These are phyloP conservation scores for Lasioglossum villosulum DNA, from an alignment of 2,888 invertebrate species.

Conservation along the genomic window DNA sequence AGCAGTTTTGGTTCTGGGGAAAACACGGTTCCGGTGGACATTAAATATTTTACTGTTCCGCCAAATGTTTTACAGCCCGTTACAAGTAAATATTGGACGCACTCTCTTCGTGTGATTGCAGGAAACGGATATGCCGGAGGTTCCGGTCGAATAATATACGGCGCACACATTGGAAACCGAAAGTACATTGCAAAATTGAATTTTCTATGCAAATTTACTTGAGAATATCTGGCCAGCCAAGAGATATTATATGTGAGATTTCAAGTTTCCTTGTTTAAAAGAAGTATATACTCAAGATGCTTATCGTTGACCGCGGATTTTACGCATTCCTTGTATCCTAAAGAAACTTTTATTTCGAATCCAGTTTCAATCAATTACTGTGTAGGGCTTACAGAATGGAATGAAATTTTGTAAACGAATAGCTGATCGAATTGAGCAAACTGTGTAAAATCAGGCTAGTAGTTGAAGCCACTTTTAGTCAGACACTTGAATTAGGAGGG, in stretches of 20 bases:
- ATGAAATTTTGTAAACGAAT: too few relatives aligned
- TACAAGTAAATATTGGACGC: constrained; percentile 29
- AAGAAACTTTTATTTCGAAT: too few relatives aligned
- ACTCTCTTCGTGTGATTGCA: constrained; percentile 3
- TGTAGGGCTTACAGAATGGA: too few relatives aligned
- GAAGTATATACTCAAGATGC: neutral
- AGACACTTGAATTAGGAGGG: too few relatives aligned
- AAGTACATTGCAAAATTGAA: neutral
- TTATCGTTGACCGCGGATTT: neutral
- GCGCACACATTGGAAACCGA: neutral
- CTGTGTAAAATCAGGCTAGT: neutral
- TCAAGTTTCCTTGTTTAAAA: neutral
- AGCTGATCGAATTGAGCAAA: too few relatives aligned
- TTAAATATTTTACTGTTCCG: constrained; percentile 33
- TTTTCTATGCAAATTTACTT: neutral
- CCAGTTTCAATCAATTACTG: too few relatives aligned
- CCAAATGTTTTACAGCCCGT: constrained; percentile 1
- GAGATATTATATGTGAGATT: neutral
- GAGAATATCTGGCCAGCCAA: neutral
- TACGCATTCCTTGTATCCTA: neutral
- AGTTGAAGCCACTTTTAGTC: too few relatives aligned
- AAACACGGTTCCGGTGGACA: constrained; percentile 5
- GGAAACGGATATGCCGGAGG: neutral
- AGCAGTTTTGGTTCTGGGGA: constrained; percentile 5
- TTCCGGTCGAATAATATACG: neutral